phyloP scores from a whole-genome alignment of 2,113 vertebrate genomes.

The Periophthalmodon schlosseri region DNA sequence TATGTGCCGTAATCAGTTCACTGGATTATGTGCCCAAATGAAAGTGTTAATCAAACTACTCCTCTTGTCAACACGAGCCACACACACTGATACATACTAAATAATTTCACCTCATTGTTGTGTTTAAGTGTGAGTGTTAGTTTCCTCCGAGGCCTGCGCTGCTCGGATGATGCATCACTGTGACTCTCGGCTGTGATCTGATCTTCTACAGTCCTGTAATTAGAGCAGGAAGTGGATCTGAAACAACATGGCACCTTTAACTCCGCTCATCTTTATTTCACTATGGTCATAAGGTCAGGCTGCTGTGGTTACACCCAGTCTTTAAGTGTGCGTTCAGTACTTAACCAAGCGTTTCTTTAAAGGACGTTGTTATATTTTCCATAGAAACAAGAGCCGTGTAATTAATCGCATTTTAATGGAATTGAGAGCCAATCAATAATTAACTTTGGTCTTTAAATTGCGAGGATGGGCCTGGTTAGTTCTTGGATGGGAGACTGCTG shows the following conservation, averaged over 20 bases:
- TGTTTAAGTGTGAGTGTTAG: conserved; percentile 29
- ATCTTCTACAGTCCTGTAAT: conserved; percentile 57
- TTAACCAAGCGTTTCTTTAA: neutral
- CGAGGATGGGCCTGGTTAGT: no score
- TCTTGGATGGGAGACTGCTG: no score
- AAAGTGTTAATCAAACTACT: conserved; percentile 2
- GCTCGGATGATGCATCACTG: conserved; percentile 19
- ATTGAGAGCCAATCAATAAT: neutral
- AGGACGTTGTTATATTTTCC: neutral
- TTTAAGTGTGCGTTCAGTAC: conserved; percentile 23
- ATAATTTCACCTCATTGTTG: conserved; percentile 14
- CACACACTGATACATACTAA: neutral
- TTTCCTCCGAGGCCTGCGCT: conserved; percentile 42
- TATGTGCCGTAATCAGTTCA: neutral
- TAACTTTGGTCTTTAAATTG: no score
- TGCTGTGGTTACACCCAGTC: neutral
- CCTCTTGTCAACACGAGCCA: neutral
- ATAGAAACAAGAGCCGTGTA: neutral
- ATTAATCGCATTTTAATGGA: neutral
- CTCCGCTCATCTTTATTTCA: conserved; percentile 75
- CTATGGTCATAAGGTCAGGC: conserved; percentile 22
- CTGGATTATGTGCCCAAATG: neutral
- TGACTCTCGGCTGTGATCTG: conserved; percentile 34
- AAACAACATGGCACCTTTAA: conserved; percentile 52
- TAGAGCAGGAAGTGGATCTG: conserved; percentile 56